Percentiles rank a stretch among this genome's conserved stretches.
Conservation (phyloP, 1,140 invertebrate species). For the Agraylea sexmaculata region DNA sequence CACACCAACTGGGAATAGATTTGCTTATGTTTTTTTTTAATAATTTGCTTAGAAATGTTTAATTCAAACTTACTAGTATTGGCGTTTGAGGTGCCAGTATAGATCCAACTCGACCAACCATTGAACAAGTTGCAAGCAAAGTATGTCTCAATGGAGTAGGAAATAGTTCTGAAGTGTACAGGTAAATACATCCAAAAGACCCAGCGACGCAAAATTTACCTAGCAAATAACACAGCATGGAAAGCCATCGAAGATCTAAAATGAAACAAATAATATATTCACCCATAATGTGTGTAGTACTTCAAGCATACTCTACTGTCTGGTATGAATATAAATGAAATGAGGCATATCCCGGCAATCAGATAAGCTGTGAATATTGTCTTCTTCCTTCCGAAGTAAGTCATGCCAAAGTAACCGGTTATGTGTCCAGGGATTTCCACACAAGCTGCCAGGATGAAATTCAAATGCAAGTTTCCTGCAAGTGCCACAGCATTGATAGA, state of each 20-base stretch:
- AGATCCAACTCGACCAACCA: conserved; percentile 53
- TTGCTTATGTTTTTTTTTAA: no score
- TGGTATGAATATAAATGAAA: conserved; percentile 15
- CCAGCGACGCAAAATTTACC: conserved; percentile 57
- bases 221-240: conserved; percentile 35
- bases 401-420: conserved; percentile 47
- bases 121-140: conserved; percentile 50
- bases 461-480: conserved; percentile 56
- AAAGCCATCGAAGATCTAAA: conserved; percentile 14
- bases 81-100: conserved; percentile 56
- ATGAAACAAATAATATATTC: conserved; percentile 4
- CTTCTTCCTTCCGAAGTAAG: conserved; percentile 49
- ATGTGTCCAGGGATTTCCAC: conserved; percentile 63
- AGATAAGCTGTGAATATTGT: conserved; percentile 46
- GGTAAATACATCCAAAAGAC: conserved; percentile 48
- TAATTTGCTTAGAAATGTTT: no score
- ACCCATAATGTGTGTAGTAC: neutral
- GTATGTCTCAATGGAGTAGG: conserved; percentile 50
- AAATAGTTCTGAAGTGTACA: conserved; percentile 54
- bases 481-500: conserved; percentile 66
- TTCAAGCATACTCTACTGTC: conserved; percentile 14
- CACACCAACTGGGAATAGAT: no score
- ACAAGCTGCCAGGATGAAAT: conserved; percentile 56
- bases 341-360: conserved; percentile 38
- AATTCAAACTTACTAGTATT: conserved; percentile 41